phyloP scores from a whole-genome alignment of 2,888 invertebrate genomes.

The Xanthorhoe spadicearia region DNA sequence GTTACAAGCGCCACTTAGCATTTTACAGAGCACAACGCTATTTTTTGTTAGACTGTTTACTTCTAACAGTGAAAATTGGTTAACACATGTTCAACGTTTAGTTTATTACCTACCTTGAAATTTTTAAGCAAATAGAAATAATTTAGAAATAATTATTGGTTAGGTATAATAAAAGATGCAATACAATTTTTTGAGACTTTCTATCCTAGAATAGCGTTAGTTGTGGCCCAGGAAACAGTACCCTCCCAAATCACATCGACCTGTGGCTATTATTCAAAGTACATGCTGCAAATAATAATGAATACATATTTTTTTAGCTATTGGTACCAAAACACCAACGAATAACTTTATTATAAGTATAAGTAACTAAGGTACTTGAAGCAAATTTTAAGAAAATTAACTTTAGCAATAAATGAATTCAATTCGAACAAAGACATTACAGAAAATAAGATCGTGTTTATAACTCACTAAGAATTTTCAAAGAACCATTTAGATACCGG shows the following conservation, averaged over 20 bases:
- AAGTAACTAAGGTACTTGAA: not conserved
- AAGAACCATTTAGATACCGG: conserved; percentile 53
- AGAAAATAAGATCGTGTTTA: conserved; percentile 54
- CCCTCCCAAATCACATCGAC: too few relatives aligned
- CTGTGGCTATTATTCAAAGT: too few relatives aligned
- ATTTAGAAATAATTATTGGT: too few relatives aligned
- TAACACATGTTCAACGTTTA: too few relatives aligned
- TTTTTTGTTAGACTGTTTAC: not conserved
- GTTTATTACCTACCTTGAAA: too few relatives aligned
- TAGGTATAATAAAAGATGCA: too few relatives aligned
- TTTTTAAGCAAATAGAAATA: too few relatives aligned
- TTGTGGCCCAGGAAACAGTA: too few relatives aligned
- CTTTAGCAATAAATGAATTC: not conserved
- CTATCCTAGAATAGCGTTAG: too few relatives aligned
- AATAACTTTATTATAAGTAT: not conserved
- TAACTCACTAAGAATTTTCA: conserved; percentile 52
- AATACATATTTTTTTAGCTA: not conserved
- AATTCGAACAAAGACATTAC: conserved; percentile 41
- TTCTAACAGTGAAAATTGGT: too few relatives aligned
- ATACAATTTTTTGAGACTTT: too few relatives aligned
- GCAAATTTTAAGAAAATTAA: not conserved
- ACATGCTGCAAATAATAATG: not conserved
- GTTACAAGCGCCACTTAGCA: conserved; percentile 46
- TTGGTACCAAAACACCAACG: not conserved
- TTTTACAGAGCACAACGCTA: conserved; percentile 26